Percentiles rank a stretch among this genome's conserved stretches.
Evolutionary conservation across 2,797 vertebrate genomes (phyloP).

Genomic region (Tachyglossus aculeatus): DNA sequence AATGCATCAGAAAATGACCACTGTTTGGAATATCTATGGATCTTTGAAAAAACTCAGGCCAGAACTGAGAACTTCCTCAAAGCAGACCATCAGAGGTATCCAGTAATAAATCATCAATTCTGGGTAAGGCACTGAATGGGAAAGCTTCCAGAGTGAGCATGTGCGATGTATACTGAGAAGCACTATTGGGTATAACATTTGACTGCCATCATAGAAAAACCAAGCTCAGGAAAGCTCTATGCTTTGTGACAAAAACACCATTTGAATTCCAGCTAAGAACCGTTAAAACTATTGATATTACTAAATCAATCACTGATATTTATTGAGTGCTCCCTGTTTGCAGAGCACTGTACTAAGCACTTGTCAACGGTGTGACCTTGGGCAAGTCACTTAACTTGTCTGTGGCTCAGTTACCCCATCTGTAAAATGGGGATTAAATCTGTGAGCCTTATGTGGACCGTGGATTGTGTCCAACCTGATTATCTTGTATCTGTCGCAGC

Average conservation of each 20-base stretch:
- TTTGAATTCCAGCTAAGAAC: background rate
- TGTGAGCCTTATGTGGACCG: too few species aligned
- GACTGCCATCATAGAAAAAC: conserved; percentile 8
- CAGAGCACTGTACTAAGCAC: too few species aligned
- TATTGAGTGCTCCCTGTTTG: too few species aligned
- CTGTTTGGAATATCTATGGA: background rate
- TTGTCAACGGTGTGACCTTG: too few species aligned
- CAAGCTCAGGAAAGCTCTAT: background rate
- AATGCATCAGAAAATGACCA: background rate
- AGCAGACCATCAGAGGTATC: conserved; percentile 1
- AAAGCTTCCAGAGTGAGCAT: background rate
- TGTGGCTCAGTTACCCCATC: too few species aligned
- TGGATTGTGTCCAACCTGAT: too few species aligned
- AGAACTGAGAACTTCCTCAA: background rate
- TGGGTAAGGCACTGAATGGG: conserved; percentile 6
- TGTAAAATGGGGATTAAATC: too few species aligned
- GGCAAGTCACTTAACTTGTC: too few species aligned
- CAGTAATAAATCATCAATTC: background rate
- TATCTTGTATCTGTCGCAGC: too few species aligned
- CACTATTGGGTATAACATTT: conserved; percentile 11
- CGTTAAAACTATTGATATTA: conserved; percentile 10
- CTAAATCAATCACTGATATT: too few species aligned
- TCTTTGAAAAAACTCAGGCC: background rate
- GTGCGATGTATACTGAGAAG: background rate
- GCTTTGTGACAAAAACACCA: background rate